Conservation (phyloP, 2,888 invertebrate species). For the Epinotia demarniana region DNA sequence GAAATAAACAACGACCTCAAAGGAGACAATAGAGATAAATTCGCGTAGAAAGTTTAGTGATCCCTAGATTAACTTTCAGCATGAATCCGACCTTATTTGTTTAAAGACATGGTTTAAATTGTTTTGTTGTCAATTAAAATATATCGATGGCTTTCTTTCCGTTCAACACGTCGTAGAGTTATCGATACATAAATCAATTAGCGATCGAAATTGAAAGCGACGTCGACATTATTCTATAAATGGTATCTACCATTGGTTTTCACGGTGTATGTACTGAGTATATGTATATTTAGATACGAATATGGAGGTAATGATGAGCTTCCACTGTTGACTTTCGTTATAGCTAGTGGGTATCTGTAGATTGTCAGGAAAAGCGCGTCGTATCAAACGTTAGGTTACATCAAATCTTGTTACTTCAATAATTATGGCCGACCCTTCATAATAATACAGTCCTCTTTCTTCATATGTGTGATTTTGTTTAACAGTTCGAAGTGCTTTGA, state of each 20-base stretch:
- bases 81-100: conserved; percentile 34
- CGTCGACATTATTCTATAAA: conserved; percentile 50
- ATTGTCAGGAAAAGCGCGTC: too few relatives aligned
- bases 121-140: conserved; percentile 20
- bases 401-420: too few relatives aligned
- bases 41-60: conserved; percentile 61
- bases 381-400: too few relatives aligned
- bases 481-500: too few relatives aligned
- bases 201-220: conserved; percentile 72
- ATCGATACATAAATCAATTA: conserved; percentile 77
- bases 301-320: neutral
- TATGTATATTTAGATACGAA: neutral
- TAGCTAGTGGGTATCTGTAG: too few relatives aligned
- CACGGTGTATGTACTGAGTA: neutral
- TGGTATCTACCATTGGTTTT: conserved; percentile 37
- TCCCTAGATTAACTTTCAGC: conserved; percentile 45
- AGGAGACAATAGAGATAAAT: conserved; percentile 48
- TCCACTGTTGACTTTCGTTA: neutral
- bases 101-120: conserved; percentile 25
- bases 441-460: too few relatives aligned
- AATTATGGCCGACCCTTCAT: too few relatives aligned
- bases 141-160: conserved; percentile 58
- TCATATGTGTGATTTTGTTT: too few relatives aligned
- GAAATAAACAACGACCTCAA: conserved; percentile 36
- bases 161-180: conserved; percentile 57